Evolutionary conservation across 2,888 invertebrate genomes (phyloP).

Genomic region (Pyrrhia umbra): DNA sequence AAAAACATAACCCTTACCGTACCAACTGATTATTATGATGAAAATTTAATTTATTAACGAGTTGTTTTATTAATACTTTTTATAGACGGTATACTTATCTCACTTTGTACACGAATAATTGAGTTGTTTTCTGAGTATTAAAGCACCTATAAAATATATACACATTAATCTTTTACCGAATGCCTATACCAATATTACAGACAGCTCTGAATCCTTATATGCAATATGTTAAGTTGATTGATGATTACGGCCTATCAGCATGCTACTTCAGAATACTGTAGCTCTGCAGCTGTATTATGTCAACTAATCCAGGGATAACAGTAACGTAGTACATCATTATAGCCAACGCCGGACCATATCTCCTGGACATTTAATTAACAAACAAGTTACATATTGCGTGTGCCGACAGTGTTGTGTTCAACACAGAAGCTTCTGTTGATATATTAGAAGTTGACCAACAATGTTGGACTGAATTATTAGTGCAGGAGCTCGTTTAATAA

Average conservation of each 20-base stretch:
- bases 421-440: conserved; percentile 41
- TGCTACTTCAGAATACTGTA: not conserved
- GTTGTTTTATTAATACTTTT: too few species aligned
- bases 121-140: too few species aligned
- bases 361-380: conserved; percentile 38
- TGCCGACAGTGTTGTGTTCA: conserved; percentile 5
- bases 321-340: conserved; percentile 30
- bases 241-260: conserved; percentile 14
- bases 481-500: conserved; percentile 32
- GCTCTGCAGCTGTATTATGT: conserved; percentile 9
- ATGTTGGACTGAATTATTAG: conserved; percentile 46
- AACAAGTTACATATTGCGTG: conserved; percentile 18
- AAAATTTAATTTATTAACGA: too few species aligned
- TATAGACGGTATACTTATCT: too few species aligned
- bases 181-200: too few species aligned
- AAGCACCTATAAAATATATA: too few species aligned
- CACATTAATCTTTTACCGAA: too few species aligned
- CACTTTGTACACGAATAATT: too few species aligned
- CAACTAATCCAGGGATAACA: conserved; percentile 23
- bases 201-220: not conserved
- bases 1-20: too few species aligned
- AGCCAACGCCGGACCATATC: conserved; percentile 12
- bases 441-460: conserved; percentile 47
- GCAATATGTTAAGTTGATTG: not conserved
- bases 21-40: too few species aligned